Base-by-base conservation (phyloP, 1,140 invertebrate genomes). In the Drosophila watanabei region DNA sequence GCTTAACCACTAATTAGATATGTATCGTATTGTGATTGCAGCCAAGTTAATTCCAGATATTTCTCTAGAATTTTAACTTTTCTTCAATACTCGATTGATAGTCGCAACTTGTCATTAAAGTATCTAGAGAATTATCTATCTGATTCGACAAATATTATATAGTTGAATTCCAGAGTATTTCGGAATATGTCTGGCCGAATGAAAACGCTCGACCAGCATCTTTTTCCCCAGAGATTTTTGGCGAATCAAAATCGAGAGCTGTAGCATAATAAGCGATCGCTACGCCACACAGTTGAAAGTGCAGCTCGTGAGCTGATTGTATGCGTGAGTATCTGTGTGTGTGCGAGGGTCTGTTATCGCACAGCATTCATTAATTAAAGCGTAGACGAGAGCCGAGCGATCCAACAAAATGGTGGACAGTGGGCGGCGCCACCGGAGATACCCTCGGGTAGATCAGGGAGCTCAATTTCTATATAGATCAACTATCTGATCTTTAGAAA, bases 351-450 rank as follows among this genome's bases (percentile, higher is more conserved):
- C 39, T 64, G 76, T 75, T 83, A 83, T 80, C 77, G 82, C 78
- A 20, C 72, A 81, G 72, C 65, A 78, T 89, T 84, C 75, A 89
- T 90, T 90, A 86, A 89, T 89, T 86, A 86, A 90, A 60, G 46
- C 57, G 54, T 72, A 52, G 70, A 60, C 35, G 70, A 73, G 45
- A 60, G 52, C 45, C 30, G 30, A 66, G 73, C 39, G 35, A 41
- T 45, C 48, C n/a, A 51, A 70, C 81, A 89, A 90, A 89, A 89
- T 89, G 86, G 86, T 72, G 73, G 33, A 39, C 59, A 66, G 79
- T 75, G 60, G 86, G 85, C 85, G 85, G 85, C 9, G 64, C 79
- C 41, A 56, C 8, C 10, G 9, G 28, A 45, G 39, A 28, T 32
- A 8, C 13, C 10, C 32, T 32, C 16, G 16, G 28, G 18, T 18